phyloP scores from a whole-genome alignment of 2,888 invertebrate species.

The Napeogenes sylphis region DNA sequence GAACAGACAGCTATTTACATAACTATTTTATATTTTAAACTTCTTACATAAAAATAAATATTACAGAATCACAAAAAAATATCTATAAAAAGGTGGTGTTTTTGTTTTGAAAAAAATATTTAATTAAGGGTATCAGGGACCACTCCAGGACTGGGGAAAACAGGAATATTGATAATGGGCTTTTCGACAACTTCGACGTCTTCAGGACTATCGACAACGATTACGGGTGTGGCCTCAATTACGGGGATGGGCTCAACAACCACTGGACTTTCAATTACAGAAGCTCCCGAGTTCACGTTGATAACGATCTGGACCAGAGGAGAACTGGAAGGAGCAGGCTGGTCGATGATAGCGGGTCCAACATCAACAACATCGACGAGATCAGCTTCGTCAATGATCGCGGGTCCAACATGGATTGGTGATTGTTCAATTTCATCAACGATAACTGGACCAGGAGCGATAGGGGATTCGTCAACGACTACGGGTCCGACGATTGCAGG shows the following conservation, averaged over 20 bases:
- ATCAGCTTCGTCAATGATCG: no score
- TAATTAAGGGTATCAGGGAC: conserved; percentile 6
- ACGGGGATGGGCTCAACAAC: no score
- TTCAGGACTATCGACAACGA: neutral
- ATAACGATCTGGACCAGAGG: conserved; percentile 37
- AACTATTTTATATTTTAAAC: neutral
- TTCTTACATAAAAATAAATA: no score
- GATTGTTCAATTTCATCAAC: conserved; percentile 15
- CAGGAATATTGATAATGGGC: conserved; percentile 5
- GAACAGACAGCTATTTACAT: neutral
- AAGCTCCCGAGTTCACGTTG: conserved; percentile 27
- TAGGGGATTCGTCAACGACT: conserved; percentile 19
- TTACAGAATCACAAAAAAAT: no score
- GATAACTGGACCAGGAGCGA: conserved; percentile 21
- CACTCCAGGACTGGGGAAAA: conserved; percentile 25
- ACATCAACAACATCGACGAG: neutral
- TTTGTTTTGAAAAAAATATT: neutral
- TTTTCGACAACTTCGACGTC: conserved; percentile 8
- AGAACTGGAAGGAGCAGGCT: conserved; percentile 15
- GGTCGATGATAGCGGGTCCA: neutral
- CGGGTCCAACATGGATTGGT: neutral
- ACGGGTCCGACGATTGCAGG: conserved; percentile 12
- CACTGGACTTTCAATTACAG: no score
- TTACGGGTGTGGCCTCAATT: neutral
- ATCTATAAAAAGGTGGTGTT: no score